Evolutionary conservation across 1,140 invertebrate genomes (phyloP), one percentile per base, ranked within the genome.

Genomic region (Drosophila simulans): DNA sequence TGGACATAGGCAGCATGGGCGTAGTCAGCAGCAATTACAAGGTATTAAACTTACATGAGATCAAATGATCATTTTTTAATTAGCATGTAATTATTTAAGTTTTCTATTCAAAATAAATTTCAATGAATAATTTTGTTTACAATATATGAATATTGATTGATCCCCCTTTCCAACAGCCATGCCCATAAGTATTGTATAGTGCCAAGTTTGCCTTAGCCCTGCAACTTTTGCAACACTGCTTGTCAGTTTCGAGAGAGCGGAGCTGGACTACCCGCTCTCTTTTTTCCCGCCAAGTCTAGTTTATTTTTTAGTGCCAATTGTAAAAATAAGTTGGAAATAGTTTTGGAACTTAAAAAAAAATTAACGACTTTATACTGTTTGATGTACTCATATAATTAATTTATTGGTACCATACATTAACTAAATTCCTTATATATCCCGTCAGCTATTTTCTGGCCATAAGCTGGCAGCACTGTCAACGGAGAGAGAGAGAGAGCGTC

Each of bases 221-320:
- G 3, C 27, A 10, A 0, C 15, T n/a, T 1, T 58, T 65, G 8
- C 72, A 83, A 15, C 74, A 82, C 80, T 74, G 34, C 5, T 53
- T 82, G 76, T 63, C 76, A 74, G 1, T 31, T 31, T 40, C 15
- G 13, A 54, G 48, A 78, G 43, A 59, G 34, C 42, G 13, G 39
- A n/a, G n/a, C 39, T 15, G 25, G 5, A 27, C 25, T 27, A 8
- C 31, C 31, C 8, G 31, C 8, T 10, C 7, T 31, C 31, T 8
- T 31, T 31, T 31, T 31, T 2, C 8, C 7, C 31, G 31, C 8
- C 8, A 31, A 31, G 8, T 31, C 31, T 10, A 8, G 2, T 7
- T 31, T 7, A 31, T 10, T 10, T 31, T 8, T 8, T 8, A 8
- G 31, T 10, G 31, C 31, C 2, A 31, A 10, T 31, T 10, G 31